phyloP scores from a whole-genome alignment of 2,888 invertebrate genomes.

The Ischnus inquisitorius region DNA sequence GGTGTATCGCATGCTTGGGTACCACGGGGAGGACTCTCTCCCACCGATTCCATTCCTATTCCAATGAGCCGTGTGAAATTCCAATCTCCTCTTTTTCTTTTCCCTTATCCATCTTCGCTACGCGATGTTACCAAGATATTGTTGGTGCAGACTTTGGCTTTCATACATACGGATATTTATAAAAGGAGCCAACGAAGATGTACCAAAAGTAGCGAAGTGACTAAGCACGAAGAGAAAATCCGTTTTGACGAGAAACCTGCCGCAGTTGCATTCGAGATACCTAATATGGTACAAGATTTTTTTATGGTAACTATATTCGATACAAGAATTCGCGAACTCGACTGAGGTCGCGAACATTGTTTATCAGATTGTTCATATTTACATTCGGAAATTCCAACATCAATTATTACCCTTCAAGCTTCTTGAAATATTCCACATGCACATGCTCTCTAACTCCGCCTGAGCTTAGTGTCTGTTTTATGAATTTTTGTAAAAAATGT shows the following conservation, averaged over 20 bases:
- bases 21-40: slow-evolving; percentile 14
- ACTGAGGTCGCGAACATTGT: too few species aligned
- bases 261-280: too few species aligned
- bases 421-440: too few species aligned
- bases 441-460: too few species aligned
- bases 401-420: too few species aligned
- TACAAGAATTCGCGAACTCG: too few species aligned
- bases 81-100: slow-evolving; percentile 12
- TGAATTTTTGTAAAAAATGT: slow-evolving; percentile 43
- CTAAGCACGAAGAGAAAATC: not conserved
- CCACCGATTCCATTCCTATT: slow-evolving; percentile 14
- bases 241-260: too few species aligned
- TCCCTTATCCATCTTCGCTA: not conserved
- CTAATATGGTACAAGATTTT: too few species aligned
- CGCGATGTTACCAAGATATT: not conserved
- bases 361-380: too few species aligned
- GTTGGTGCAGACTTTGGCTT: not conserved
- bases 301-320: too few species aligned
- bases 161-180: not conserved
- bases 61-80: slow-evolving; percentile 9
- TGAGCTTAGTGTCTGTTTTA: too few species aligned
- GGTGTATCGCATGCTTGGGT: slow-evolving; percentile 29
- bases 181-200: not conserved
- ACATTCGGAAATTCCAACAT: too few species aligned
- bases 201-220: not conserved